Evolutionary conservation across 2,888 invertebrate species (phyloP), one percentile per base, ranked within the genome.

Genomic region (Chymomyza fuscimana): DNA sequence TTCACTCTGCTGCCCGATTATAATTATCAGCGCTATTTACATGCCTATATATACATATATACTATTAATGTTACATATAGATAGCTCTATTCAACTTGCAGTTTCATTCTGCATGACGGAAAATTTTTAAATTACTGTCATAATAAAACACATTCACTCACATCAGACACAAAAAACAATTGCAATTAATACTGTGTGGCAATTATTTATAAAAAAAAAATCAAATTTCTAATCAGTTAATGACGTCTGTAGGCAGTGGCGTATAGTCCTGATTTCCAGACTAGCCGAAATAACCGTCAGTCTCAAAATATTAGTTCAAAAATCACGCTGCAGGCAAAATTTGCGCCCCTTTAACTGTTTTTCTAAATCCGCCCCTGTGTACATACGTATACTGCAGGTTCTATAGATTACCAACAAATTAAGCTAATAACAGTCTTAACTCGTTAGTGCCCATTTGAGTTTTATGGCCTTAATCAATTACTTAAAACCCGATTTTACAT

Each of bases 131-230:
- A 29, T 64, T 63, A 65, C 71, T 74, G 65, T 59, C 63, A 65
- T 71, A 71, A 80, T 87, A 82, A 84, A 87, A 87, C 86, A 76
- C 63, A 25, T 22, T 22, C 67, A 50, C 40, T 5, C 29, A 51
- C 12, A 36, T 65, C 25, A 5, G 32, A 25, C 2, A 32, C 32
- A 32, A 58, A 40, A 50, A 68, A 66, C 65, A 76, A 82, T 75
- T 73, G 4, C 9, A 46, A 46, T 46, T 10, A 12, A 46, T 12
- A 12, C 12, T 46, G 12, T 46, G 0, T 12, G 40, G 40, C 40
- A 46, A 46, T 46, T 46, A 12, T 46, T 12, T 46, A 46, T 12
- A 46, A 46, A 46, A 6, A 46, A 46, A 12, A 46, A 46, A 9
- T 36, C 4, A 46, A 12, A 46, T 10, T 36, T 9, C 12, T 46